phyloP scores from a whole-genome alignment of 2,113 vertebrate genomes.

The Pelusios castaneus region DNA sequence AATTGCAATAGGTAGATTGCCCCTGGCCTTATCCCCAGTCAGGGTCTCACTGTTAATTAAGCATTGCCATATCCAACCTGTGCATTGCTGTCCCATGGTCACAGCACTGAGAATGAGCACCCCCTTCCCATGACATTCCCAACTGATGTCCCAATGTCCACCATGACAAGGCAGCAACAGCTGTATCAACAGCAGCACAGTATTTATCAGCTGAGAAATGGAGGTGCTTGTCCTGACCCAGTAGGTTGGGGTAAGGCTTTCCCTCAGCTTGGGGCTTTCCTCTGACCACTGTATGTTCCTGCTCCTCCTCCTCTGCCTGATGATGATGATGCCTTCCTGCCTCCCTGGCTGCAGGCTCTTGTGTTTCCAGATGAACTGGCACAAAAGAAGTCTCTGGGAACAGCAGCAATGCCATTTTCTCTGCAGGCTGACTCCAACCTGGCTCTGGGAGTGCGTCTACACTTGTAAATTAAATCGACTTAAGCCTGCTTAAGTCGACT shows the following conservation, averaged over 20 bases:
- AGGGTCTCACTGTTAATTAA: not conserved
- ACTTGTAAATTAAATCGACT: too few species aligned
- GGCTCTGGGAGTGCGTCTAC: too few species aligned
- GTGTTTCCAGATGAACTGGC: not conserved
- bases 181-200: rapidly evolving
- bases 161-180: not conserved
- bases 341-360: not conserved
- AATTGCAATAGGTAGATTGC: not conserved
- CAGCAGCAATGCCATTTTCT: not conserved
- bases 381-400: not conserved
- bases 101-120: not conserved
- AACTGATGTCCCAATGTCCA: not conserved
- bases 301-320: too few species aligned
- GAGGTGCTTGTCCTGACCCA: not conserved
- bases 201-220: not conserved
- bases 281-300: not conserved
- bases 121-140: rapidly evolving
- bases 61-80: not conserved
- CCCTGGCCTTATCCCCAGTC: not conserved
- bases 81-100: not conserved
- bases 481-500: too few species aligned
- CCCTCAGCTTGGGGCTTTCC: rapidly evolving
- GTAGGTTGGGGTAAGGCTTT: not conserved
- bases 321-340: too few species aligned
- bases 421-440: not conserved